phyloP scores from a whole-genome alignment of 1,140 invertebrate species.

The Phthorimaea operculella region DNA sequence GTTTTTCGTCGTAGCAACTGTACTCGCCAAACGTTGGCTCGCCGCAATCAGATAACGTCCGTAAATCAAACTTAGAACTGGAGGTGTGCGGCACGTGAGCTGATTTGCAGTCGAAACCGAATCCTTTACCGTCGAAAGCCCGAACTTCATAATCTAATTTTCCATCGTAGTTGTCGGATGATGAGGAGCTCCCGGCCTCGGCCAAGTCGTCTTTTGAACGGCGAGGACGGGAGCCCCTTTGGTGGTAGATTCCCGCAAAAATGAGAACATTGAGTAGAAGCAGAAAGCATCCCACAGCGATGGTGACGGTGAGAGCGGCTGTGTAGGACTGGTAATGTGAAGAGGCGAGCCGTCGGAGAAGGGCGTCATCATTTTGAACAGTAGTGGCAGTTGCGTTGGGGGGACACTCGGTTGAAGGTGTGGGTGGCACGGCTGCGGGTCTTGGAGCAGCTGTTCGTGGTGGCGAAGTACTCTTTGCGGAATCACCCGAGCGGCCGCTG shows the following conservation, averaged over 20 bases:
- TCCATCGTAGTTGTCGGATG: conserved; percentile 69
- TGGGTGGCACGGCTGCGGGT: conserved; percentile 35
- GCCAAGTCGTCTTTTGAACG: conserved; percentile 80
- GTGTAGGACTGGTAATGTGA: conserved; percentile 89
- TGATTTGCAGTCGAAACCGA: conserved; percentile 69
- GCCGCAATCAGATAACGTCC: conserved; percentile 66
- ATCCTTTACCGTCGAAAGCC: conserved; percentile 70
- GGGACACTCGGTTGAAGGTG: conserved; percentile 75
- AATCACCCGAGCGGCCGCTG: conserved; percentile 43
- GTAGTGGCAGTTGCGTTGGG: conserved; percentile 70
- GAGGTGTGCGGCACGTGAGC: conserved; percentile 49
- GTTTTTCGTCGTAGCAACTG: conserved; percentile 73
- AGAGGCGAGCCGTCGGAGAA: conserved; percentile 78
- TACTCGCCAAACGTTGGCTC: conserved; percentile 71
- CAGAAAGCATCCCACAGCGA: conserved; percentile 90
- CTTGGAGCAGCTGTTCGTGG: conserved; percentile 49
- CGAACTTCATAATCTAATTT: conserved; percentile 71
- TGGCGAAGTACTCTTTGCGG: conserved; percentile 55
- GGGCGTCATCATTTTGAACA: conserved; percentile 70
- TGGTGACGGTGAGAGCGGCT: conserved; percentile 90
- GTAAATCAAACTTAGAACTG: conserved; percentile 64
- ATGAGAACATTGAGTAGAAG: conserved; percentile 93
- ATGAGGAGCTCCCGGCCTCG: conserved; percentile 76
- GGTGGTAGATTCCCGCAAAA: conserved; percentile 94
- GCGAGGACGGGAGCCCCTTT: conserved; percentile 74